phyloP scores from a whole-genome alignment of 2,797 vertebrate genomes.

The Anableps anableps region DNA sequence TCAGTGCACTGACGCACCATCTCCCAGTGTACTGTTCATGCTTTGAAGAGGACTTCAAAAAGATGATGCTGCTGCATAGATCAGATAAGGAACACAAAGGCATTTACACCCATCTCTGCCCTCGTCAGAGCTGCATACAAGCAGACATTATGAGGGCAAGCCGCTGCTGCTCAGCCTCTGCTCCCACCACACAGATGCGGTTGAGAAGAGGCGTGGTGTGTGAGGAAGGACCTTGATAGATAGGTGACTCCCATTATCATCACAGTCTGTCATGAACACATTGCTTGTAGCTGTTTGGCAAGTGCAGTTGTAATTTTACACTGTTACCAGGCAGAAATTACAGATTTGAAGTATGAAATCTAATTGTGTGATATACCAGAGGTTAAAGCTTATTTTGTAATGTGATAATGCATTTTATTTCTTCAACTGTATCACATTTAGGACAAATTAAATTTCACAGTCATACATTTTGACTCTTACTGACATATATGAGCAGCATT shows the following conservation, averaged over 20 bases:
- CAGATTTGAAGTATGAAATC: conserved; percentile 54
- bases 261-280: conserved; percentile 77
- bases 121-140: conserved; percentile 58
- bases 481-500: conserved; percentile 31
- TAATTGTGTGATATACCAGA: neutral
- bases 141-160: conserved; percentile 73
- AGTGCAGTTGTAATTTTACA: conserved; percentile 75
- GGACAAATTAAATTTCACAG: conserved; percentile 23
- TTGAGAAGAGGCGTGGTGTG: conserved; percentile 54
- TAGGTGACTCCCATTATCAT: conserved; percentile 82
- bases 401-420: neutral
- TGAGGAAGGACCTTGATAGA: conserved; percentile 79
- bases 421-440: conserved; percentile 11
- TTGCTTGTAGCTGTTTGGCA: conserved; percentile 80
- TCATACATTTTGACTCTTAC: conserved; percentile 15
- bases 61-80: conserved; percentile 56
- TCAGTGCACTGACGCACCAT: conserved; percentile 58
- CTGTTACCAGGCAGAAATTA: conserved; percentile 81
- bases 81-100: conserved; percentile 73
- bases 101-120: conserved; percentile 69
- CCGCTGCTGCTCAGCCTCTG: conserved; percentile 46
- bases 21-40: conserved; percentile 49
- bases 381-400: neutral
- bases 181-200: conserved; percentile 43
- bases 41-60: conserved; percentile 78